Conservation (phyloP, 2,888 invertebrate genomes). For the Desoria tigrina region DNA sequence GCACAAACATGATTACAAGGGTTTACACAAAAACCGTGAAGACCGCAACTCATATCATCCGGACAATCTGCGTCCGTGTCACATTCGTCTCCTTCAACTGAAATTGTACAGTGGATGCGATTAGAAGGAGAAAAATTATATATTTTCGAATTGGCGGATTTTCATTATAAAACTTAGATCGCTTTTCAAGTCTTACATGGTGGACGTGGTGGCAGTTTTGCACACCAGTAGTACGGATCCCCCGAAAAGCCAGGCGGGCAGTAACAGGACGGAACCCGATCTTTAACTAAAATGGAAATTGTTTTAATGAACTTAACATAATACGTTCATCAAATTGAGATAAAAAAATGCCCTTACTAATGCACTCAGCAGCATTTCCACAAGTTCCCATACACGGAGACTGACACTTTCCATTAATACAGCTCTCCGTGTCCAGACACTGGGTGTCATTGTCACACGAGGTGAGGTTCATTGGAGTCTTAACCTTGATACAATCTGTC, state of each 20-base stretch:
- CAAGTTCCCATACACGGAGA: constrained; percentile 52
- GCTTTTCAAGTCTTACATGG: constrained; percentile 52
- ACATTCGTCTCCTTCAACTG: constrained; percentile 52
- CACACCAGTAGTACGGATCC: constrained; percentile 52
- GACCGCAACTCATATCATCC: constrained; percentile 53
- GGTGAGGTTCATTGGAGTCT: constrained; percentile 48
- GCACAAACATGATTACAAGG: constrained; percentile 53
- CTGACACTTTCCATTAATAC: constrained; percentile 49
- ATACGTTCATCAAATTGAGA: background rate
- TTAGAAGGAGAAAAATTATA: too few relatives aligned
- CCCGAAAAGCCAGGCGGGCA: constrained; percentile 49
- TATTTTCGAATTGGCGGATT: too few relatives aligned
- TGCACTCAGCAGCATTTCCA: constrained; percentile 52
- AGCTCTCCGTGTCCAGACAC: constrained; percentile 42
- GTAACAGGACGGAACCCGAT: constrained; percentile 50
- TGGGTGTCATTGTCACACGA: constrained; percentile 43
- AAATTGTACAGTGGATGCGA: too few relatives aligned
- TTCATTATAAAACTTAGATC: too few relatives aligned
- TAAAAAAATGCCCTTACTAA: constrained; percentile 34
- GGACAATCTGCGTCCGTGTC: constrained; percentile 50
- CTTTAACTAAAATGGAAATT: constrained; percentile 39
- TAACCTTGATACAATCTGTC: constrained; percentile 46
- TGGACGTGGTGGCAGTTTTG: constrained; percentile 51
- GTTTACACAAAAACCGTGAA: constrained; percentile 51
- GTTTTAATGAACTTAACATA: background rate